Evolutionary conservation across 1,140 invertebrate genomes (phyloP).

Genomic region (Orussus abietinus): DNA sequence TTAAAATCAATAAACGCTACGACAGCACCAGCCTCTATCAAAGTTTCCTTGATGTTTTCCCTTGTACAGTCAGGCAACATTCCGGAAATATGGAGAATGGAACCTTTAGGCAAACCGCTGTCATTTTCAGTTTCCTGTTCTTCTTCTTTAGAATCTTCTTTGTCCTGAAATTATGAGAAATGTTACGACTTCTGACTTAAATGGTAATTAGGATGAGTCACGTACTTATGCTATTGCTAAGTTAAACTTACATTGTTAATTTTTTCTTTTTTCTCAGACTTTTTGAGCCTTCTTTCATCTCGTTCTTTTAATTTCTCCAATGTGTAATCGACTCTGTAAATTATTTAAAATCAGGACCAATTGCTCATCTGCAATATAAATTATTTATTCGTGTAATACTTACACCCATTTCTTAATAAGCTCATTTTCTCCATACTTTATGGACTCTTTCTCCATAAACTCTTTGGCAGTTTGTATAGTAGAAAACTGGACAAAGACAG

Average conservation of each 20-base stretch:
- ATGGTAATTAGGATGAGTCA: slow-evolving; percentile 5
- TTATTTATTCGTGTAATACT: slow-evolving; percentile 29
- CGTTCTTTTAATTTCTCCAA: slow-evolving; percentile 67
- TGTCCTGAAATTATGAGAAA: slow-evolving; percentile 19
- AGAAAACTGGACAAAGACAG: slow-evolving; percentile 81
- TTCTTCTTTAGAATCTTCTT: slow-evolving; percentile 34
- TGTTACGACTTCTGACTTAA: slow-evolving; percentile 20
- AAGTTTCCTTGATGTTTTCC: slow-evolving; percentile 68
- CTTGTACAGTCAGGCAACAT: slow-evolving; percentile 60
- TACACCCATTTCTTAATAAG: slow-evolving; percentile 71
- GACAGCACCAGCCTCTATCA: slow-evolving; percentile 59
- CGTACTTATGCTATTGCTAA: slow-evolving; percentile 20
- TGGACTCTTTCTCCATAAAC: slow-evolving; percentile 60
- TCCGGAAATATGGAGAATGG: slow-evolving; percentile 65
- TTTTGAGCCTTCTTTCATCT: slow-evolving; percentile 57
- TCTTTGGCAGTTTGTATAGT: slow-evolving; percentile 68
- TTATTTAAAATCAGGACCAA: slow-evolving; percentile 14
- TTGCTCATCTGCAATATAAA: background rate
- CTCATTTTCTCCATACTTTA: slow-evolving; percentile 71
- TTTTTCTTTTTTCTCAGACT: slow-evolving; percentile 54
- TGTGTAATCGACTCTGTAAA: slow-evolving; percentile 60
- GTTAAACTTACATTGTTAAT: slow-evolving; percentile 24
- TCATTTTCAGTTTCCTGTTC: slow-evolving; percentile 47
- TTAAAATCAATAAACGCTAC: slow-evolving; percentile 74
- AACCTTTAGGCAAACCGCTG: slow-evolving; percentile 61